Evolutionary conservation across 2,888 invertebrate genomes (phyloP).

Genomic region (Lordiphosa andalusiaca): DNA sequence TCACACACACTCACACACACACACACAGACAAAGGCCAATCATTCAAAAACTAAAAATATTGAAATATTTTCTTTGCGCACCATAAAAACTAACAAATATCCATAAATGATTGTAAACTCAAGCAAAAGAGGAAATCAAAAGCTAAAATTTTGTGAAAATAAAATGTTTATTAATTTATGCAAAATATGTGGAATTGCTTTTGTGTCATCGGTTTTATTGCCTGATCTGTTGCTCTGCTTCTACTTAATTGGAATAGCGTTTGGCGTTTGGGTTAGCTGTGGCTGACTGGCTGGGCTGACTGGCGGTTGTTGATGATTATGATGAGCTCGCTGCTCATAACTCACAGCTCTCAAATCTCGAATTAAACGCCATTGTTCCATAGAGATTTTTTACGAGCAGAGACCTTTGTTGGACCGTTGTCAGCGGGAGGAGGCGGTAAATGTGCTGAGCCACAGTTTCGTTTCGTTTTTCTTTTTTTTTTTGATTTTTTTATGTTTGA

Average conservation of each 20-base stretch:
- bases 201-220: conserved; percentile 17
- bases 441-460: conserved; percentile 17
- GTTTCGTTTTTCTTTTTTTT: conserved; percentile 27
- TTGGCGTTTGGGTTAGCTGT: conserved; percentile 17
- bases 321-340: conserved; percentile 62
- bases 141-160: background rate
- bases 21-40: no score
- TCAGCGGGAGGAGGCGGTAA: background rate
- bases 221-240: conserved; percentile 30
- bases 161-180: conserved; percentile 51
- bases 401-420: conserved; percentile 12
- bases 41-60: background rate
- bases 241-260: conserved; percentile 31
- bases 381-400: conserved; percentile 12
- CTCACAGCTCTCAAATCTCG: conserved; percentile 49
- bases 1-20: no score
- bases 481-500: background rate
- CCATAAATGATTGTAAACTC: no score
- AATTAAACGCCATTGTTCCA: conserved; percentile 69
- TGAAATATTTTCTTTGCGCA: background rate
- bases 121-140: background rate
- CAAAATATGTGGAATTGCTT: conserved; percentile 55
- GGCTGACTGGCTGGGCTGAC: background rate
- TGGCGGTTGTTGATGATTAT: conserved; percentile 35
- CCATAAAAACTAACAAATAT: background rate